Evolutionary conservation across 2,113 vertebrate species (phyloP).

Genomic region (Phalacrocorax pelagicus): DNA sequence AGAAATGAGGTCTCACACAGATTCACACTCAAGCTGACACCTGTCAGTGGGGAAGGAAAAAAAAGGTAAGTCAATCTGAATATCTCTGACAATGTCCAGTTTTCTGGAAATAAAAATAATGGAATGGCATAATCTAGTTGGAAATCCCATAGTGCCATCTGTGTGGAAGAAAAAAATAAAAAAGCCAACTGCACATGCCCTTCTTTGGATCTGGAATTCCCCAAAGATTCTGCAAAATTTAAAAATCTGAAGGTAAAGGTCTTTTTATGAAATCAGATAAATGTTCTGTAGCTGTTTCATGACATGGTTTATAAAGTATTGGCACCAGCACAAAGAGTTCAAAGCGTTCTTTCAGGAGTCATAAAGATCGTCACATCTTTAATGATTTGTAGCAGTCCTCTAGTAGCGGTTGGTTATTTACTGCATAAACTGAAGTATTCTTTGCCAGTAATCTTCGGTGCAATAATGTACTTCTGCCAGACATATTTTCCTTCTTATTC

Average conservation of each 20-base stretch:
- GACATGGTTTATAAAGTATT: slow-evolving; percentile 1
- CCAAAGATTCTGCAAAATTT: background rate
- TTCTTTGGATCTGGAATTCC: slow-evolving; percentile 47
- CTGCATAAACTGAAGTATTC: background rate
- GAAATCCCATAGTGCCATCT: slow-evolving; percentile 6
- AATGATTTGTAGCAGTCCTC: background rate
- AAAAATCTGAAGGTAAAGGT: slow-evolving; percentile 6
- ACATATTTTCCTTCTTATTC: background rate
- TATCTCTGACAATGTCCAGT: background rate
- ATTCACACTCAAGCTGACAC: background rate
- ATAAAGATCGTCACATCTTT: background rate
- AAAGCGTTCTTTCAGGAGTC: slow-evolving; percentile 2
- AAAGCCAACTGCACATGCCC: background rate
- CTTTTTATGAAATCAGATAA: background rate
- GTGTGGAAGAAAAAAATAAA: background rate
- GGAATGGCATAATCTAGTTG: slow-evolving; percentile 20
- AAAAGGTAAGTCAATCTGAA: background rate
- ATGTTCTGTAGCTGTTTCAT: background rate
- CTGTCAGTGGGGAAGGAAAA: background rate
- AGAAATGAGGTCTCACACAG: slow-evolving; percentile 3
- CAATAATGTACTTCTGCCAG: background rate
- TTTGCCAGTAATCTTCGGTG: background rate
- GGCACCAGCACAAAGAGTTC: slow-evolving; percentile 31
- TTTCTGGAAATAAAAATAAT: background rate
- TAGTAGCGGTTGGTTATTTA: background rate